Evolutionary conservation across 2,113 vertebrate species (phyloP), one percentile per base, ranked within the genome.

Genomic region (Grammomys dolichurus): DNA sequence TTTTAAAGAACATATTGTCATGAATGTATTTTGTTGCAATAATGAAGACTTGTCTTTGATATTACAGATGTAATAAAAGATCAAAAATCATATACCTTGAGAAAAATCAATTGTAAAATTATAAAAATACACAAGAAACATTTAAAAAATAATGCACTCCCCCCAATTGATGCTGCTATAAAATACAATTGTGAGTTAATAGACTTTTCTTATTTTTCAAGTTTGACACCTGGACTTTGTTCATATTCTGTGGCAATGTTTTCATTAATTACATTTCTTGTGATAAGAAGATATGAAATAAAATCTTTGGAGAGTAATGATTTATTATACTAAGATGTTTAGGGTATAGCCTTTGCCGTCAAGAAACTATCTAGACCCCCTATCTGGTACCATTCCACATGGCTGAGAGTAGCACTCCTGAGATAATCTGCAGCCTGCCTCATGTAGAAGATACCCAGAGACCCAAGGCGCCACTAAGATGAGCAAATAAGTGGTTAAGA

Each of bases 1-100:
- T n/a, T 26, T 73, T 86, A 95, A 46, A 51, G 58, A 54, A 91
- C 88, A 95, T 81, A 46, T 40, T 70, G 7, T 1, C 90, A 33
- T 72, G 75, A 84, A 67, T 69, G 51, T 54, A 84, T 46, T 77
- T 89, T 89, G 7, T 87, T 84, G 60, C 28, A 95, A 65, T 77
- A 72, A 72, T 86, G 58, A 96, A 91, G 22, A 65, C 24, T 86
- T 63, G 6, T 70, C 28, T 92, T 96, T 96, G 75, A 72, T 76
- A 24, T 48, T 60, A 72, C 82, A 19, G 82, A 93, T 87, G 69
- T 87, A 31, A 90, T 89, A 33, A 87, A 90, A 87, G 54, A 75
- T 48, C 40, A 69, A 48, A 81, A 36, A 5, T 77, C 31, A 76
- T 28, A 78, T 40, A 72, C 9, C 10, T 67, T 93, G 16, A 93